Evolutionary conservation across 2,797 vertebrate genomes (phyloP).

Genomic region (Esox lucius): DNA sequence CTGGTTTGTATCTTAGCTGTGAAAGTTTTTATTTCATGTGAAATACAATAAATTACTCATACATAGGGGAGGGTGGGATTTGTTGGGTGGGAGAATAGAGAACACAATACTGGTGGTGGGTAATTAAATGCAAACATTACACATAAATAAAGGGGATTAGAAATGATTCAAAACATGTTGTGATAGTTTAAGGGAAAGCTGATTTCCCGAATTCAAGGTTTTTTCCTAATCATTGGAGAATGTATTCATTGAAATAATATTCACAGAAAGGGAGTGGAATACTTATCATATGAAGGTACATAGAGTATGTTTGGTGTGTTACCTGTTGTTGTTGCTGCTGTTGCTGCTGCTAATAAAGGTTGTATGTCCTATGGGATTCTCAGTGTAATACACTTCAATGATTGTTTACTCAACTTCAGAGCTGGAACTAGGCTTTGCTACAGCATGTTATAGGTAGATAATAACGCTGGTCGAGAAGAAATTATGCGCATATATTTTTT

Average conservation of each 20-base stretch:
- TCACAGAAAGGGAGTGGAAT: background rate
- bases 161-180: too few species aligned
- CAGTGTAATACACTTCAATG: constrained; percentile 44
- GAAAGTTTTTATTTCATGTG: background rate
- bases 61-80: background rate
- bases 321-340: background rate
- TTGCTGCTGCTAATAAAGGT: background rate
- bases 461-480: constrained; percentile 22
- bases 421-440: background rate
- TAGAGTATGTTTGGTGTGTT: too few species aligned
- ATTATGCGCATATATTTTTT: constrained; percentile 33
- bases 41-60: background rate
- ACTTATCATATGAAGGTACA: background rate
- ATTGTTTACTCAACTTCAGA: constrained; percentile 56
- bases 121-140: too few species aligned
- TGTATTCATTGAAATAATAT: background rate
- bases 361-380: background rate
- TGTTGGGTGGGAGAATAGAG: too few species aligned
- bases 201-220: background rate
- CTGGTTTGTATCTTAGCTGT: background rate
- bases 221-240: background rate
- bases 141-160: too few species aligned
- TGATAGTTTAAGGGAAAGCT: too few species aligned
- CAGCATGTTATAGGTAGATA: constrained; percentile 47
- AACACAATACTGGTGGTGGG: too few species aligned